These are phyloP conservation scores for Timema podura DNA, from an alignment of 2,888 invertebrate genomes.

Conservation along the genomic window DNA sequence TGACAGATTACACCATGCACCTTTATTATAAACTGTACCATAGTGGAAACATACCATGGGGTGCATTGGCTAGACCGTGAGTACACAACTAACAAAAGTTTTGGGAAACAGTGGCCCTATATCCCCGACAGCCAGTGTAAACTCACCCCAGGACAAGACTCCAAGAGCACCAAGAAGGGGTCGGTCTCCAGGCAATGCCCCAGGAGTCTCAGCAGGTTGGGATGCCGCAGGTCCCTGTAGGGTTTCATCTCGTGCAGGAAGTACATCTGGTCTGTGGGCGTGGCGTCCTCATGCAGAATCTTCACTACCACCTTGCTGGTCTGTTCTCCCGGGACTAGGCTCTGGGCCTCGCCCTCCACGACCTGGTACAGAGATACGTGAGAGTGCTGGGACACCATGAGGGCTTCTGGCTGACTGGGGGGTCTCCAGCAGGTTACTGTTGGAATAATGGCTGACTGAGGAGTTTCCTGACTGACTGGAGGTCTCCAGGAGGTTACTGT, in stretches of 20 bases:
- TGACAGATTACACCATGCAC: too few relatives aligned
- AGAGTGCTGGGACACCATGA: too few relatives aligned
- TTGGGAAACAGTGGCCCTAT: too few relatives aligned
- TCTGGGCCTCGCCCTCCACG: constrained; percentile 70
- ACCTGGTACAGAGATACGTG: constrained; percentile 50
- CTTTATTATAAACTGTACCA: too few relatives aligned
- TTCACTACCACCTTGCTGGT: constrained; percentile 66
- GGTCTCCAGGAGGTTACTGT: too few relatives aligned
- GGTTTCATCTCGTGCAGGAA: constrained; percentile 73
- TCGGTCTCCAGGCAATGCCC: constrained; percentile 74
- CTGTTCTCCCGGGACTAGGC: constrained; percentile 41
- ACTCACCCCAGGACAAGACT: constrained; percentile 63
- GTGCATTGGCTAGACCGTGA: not conserved
- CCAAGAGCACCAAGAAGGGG: constrained; percentile 74
- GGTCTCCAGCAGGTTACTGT: too few relatives aligned
- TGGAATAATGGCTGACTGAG: too few relatives aligned
- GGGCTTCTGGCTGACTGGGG: too few relatives aligned
- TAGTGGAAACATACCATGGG: too few relatives aligned
- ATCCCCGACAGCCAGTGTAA: not conserved
- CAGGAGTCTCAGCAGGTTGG: constrained; percentile 65
- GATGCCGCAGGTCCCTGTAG: constrained; percentile 67
- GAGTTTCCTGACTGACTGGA: too few relatives aligned
- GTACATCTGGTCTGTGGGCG: constrained; percentile 67
- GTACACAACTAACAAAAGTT: too few relatives aligned
- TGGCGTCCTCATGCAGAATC: constrained; percentile 73